Evolutionary conservation across 2,888 invertebrate genomes (phyloP).

Genomic region (Dryococelus australis): DNA sequence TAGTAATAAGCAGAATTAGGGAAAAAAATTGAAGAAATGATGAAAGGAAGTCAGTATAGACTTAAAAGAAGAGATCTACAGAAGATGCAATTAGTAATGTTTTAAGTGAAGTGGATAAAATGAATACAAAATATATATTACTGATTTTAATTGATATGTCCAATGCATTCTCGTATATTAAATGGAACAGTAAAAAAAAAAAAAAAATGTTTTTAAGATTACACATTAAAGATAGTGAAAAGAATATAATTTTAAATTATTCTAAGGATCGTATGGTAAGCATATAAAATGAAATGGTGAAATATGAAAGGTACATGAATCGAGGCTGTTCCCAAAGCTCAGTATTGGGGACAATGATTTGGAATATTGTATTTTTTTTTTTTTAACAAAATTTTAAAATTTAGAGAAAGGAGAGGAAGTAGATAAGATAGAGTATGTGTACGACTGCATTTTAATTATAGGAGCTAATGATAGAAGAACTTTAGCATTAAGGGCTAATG

Average conservation of each 20-base stretch:
- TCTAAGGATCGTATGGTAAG: background rate
- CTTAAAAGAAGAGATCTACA: background rate
- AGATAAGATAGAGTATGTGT: background rate
- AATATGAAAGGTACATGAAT: background rate
- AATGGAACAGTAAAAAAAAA: background rate
- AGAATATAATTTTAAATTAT: background rate
- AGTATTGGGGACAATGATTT: background rate
- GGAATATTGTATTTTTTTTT: background rate
- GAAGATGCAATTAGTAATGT: background rate
- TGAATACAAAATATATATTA: background rate
- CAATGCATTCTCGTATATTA: background rate
- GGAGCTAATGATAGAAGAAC: background rate
- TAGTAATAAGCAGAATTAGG: background rate
- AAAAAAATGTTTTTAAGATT: background rate
- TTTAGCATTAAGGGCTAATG: background rate
- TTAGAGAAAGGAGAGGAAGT: background rate
- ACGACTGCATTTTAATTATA: background rate
- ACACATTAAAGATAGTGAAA: background rate
- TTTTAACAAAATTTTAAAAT: background rate
- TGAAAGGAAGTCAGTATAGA: background rate
- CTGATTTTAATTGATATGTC: background rate
- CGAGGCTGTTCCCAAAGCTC: background rate
- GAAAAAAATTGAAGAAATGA: background rate
- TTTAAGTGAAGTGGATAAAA: background rate
- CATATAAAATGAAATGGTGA: background rate